phyloP scores from a whole-genome alignment of 2,888 invertebrate species.

The Tromatobia lineatoria region DNA sequence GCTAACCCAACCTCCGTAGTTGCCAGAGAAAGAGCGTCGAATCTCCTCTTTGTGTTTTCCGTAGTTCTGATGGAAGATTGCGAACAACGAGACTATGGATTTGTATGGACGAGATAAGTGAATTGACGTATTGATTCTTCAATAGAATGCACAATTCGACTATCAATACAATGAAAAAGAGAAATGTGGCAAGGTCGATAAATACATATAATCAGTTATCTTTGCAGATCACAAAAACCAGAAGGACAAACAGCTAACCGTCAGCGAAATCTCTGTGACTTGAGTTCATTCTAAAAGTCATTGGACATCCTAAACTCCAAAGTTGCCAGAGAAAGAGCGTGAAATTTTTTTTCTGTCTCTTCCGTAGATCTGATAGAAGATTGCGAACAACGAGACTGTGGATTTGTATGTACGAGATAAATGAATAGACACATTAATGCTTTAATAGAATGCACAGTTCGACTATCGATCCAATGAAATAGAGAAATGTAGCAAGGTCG shows the following conservation, averaged over 20 bases:
- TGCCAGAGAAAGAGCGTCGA: constrained; percentile 9
- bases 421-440: neutral
- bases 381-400: neutral
- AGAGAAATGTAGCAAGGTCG: constrained; percentile 11
- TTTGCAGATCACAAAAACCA: neutral
- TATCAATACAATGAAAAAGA: neutral
- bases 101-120: neutral
- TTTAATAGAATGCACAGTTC: neutral
- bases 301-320: neutral
- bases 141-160: too few species aligned
- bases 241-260: neutral
- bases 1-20: constrained; percentile 4
- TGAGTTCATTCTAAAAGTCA: constrained; percentile 7
- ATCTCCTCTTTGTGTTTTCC: neutral
- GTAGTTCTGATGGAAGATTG: neutral
- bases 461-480: neutral
- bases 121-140: neutral
- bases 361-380: too few species aligned
- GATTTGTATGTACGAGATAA: neutral
- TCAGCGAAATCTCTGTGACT: too few species aligned
- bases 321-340: constrained; percentile 11
- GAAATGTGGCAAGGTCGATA: constrained; percentile 15
- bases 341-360: neutral
- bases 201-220: neutral
- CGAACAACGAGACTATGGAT: neutral